A percentile compares a stretch with the other conserved stretches of the same genome.
Evolutionary conservation across 1,140 invertebrate species (phyloP).

Genomic region (Drosophila orena): DNA sequence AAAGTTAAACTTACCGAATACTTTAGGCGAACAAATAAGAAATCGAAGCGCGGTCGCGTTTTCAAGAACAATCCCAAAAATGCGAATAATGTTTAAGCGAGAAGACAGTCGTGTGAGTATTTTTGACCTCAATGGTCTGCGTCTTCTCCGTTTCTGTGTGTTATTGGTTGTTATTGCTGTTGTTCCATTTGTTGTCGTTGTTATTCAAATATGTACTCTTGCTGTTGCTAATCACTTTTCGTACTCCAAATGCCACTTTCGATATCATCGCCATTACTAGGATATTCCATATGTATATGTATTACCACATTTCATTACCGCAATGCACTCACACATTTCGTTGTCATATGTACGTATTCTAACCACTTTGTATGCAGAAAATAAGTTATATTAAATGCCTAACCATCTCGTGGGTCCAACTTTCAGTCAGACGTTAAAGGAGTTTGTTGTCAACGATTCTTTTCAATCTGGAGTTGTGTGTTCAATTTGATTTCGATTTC

Average conservation of each 20-base stretch:
- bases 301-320: neutral
- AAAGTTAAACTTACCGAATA: constrained; percentile 22
- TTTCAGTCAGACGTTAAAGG: no score
- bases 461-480: no score
- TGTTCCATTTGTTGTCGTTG: constrained; percentile 24
- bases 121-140: constrained; percentile 47
- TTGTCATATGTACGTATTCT: neutral
- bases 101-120: constrained; percentile 63
- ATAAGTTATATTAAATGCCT: neutral
- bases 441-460: no score
- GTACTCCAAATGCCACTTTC: neutral
- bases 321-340: constrained; percentile 17
- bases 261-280: neutral
- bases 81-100: constrained; percentile 13
- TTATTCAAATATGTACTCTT: constrained; percentile 14
- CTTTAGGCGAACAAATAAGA: constrained; percentile 7
- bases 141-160: constrained; percentile 26
- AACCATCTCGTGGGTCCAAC: neutral
- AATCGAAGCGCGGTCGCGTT: neutral
- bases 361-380: neutral
- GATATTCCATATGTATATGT: neutral
- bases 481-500: no score
- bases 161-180: constrained; percentile 25
- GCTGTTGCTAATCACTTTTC: neutral
- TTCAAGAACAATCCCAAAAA: constrained; percentile 24